Percentiles rank a stretch among this genome's conserved stretches.
Evolutionary conservation across 2,797 vertebrate species (phyloP).

Genomic region (Tapera naevia): DNA sequence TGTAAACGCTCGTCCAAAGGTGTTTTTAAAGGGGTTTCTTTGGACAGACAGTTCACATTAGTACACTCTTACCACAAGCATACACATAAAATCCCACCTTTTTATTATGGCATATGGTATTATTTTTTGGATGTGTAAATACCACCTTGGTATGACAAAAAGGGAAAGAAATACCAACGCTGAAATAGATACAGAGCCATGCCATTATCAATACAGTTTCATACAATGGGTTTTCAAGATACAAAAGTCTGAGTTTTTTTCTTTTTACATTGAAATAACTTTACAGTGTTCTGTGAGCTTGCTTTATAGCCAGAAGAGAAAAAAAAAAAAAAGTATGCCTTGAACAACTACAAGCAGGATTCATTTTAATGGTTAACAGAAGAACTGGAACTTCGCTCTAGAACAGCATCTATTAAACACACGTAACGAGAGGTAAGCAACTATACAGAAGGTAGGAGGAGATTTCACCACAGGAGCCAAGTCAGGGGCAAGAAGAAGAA

Average conservation of each 20-base stretch:
- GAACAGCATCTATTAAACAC: slow-evolving; percentile 69
- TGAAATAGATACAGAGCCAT: slow-evolving; percentile 61
- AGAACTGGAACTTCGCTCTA: slow-evolving; percentile 77
- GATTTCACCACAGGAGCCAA: slow-evolving; percentile 56
- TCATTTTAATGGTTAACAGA: slow-evolving; percentile 57
- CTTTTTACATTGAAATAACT: slow-evolving; percentile 60
- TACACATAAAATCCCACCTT: slow-evolving; percentile 70
- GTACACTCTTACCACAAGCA: neutral
- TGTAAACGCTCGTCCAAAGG: neutral
- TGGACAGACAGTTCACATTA: neutral
- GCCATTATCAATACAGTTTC: slow-evolving; percentile 59
- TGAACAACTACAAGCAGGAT: slow-evolving; percentile 48
- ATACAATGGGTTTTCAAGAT: slow-evolving; percentile 54
- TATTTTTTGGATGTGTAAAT: slow-evolving; percentile 16
- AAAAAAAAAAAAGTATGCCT: slow-evolving; percentile 5
- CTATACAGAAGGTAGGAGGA: slow-evolving; percentile 38
- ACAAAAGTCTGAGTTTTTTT: slow-evolving; percentile 43
- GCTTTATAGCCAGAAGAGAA: slow-evolving; percentile 35
- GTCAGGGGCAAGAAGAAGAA: neutral
- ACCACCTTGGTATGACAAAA: slow-evolving; percentile 41
- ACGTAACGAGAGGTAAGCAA: slow-evolving; percentile 59
- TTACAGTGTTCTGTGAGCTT: slow-evolving; percentile 48
- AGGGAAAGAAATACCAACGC: slow-evolving; percentile 43
- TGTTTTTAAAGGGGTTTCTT: neutral
- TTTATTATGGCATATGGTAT: slow-evolving; percentile 66